A percentile compares a stretch with the other conserved stretches of the same genome.
phyloP scores from a whole-genome alignment of 2,797 vertebrate species.

The Prunella strophiata region DNA sequence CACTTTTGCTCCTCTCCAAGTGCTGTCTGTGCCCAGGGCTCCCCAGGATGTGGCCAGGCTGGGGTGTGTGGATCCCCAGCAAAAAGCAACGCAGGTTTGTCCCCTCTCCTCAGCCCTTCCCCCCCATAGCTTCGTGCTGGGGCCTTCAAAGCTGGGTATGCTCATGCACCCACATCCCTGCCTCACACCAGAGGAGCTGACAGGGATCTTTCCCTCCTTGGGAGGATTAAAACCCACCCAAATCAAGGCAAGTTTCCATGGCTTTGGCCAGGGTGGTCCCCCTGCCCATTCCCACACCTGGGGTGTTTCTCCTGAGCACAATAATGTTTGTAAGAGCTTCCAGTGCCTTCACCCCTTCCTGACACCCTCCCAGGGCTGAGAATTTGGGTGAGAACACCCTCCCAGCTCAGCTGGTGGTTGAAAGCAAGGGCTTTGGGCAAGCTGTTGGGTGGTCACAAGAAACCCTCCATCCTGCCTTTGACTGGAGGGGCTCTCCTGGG shows the following conservation, averaged over 20 bases:
- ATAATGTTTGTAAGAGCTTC: accelerated
- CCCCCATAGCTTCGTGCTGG: not conserved
- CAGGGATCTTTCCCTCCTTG: not conserved
- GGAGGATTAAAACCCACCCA: not conserved
- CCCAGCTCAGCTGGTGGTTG: accelerated
- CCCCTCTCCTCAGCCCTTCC: not conserved
- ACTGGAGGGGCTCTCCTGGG: not conserved
- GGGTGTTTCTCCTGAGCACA: not conserved
- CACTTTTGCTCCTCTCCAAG: not conserved
- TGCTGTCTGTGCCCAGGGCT: not conserved
- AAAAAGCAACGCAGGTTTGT: not conserved
- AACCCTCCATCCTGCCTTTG: not conserved
- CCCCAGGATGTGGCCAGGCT: accelerated
- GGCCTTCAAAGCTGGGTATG: not conserved
- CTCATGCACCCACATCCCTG: not conserved
- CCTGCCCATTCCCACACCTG: not conserved
- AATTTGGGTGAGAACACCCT: not conserved
- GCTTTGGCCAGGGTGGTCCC: not conserved
- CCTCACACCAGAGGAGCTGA: not conserved
- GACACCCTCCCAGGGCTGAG: not conserved
- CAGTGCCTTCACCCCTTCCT: not conserved
- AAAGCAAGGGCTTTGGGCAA: not conserved
- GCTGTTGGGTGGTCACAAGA: not conserved
- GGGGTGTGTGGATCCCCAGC: not conserved
- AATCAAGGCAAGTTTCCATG: not conserved